Base-by-base conservation (phyloP, 1,140 invertebrate species). In the Portunus trituberculatus region DNA sequence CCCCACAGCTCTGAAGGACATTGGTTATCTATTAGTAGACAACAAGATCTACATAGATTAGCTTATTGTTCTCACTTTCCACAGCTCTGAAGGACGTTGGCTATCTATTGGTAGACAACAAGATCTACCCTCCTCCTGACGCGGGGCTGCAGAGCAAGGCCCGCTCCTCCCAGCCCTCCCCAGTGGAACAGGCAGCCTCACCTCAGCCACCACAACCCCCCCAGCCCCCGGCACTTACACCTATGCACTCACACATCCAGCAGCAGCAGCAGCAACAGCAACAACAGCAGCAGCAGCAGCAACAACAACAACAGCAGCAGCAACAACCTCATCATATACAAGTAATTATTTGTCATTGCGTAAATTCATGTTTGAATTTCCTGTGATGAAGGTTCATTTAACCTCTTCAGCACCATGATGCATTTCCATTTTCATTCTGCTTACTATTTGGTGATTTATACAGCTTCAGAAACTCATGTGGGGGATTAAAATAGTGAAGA, bases 261-360 rank as follows among this genome's bases (percentile, higher is more conserved):
- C 95, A 97, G 95, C 97, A 97, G 96, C 97, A 97, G 48, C 96
- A 96, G 28, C 89, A 91, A 32, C 89, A 91, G 6, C 89, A 91
- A 28, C 89, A 91, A n/a, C 86, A 88, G 25, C 86, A 88, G 93
- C 97, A 96, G 93, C 96, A 96, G 96, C 96, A 96, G 93, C 96
- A 96, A 95, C 96, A 96, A 96, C 96, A 96, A 31, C 76, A 83
- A 46, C 88, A 88, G 16, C 52, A 59, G 52, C 52, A 59, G 52
- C 52, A 59, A 10, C 52, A 59, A 20, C 96, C 96, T 25, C 76
- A 83, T 59, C 88, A 88, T 29, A 87, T 94, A 82, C 88, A 94
- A 76, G 87, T 83, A 45, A 48, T 39, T 39, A 39, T 39, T 39
- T 39, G 39, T 39, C 6, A 6, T 39, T 39, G 39, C 6, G 39